phyloP scores from a whole-genome alignment of 2,888 invertebrate species.

The Netelia fuscicornis region DNA sequence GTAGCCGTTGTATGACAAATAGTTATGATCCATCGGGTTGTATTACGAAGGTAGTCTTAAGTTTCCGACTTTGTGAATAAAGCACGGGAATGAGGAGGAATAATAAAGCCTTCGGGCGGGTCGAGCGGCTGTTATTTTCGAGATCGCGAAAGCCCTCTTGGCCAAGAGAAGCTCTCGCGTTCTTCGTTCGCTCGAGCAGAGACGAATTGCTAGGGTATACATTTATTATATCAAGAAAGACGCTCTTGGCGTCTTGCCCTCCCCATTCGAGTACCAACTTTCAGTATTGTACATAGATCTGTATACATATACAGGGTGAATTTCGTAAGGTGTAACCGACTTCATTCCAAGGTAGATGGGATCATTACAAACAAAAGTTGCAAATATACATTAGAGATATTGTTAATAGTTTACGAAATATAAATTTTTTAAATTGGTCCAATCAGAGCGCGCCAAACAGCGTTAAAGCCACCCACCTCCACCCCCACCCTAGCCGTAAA shows the following conservation, averaged over 20 bases:
- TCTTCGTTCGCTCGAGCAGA: conserved; percentile 38
- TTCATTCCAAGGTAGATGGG: too few species aligned
- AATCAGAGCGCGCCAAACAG: too few species aligned
- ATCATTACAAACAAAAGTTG: too few species aligned
- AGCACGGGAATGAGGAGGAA: conserved; percentile 34
- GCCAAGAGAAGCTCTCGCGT: conserved; percentile 2
- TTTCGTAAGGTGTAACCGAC: too few species aligned
- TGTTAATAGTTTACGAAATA: too few species aligned
- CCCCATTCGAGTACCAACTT: conserved; percentile 9
- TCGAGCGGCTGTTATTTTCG: conserved; percentile 35
- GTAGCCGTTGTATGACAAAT: not conserved
- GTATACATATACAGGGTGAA: not conserved
- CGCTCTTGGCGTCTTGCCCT: conserved; percentile 21
- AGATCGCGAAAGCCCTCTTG: conserved; percentile 6
- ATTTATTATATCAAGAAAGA: conserved; percentile 50
- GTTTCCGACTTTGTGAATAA: conserved; percentile 35
- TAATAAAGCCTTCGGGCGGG: conserved; percentile 5
- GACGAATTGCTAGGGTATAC: conserved; percentile 45
- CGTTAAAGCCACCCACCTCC: too few species aligned
- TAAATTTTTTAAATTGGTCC: too few species aligned
- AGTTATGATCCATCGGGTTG: conserved; percentile 24
- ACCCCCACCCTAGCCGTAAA: too few species aligned
- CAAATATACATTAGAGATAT: too few species aligned
- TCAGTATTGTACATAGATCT: not conserved
- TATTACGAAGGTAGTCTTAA: conserved; percentile 17